Evolutionary conservation across 2,113 vertebrate genomes (phyloP).

Genomic region (Alectura lathami): DNA sequence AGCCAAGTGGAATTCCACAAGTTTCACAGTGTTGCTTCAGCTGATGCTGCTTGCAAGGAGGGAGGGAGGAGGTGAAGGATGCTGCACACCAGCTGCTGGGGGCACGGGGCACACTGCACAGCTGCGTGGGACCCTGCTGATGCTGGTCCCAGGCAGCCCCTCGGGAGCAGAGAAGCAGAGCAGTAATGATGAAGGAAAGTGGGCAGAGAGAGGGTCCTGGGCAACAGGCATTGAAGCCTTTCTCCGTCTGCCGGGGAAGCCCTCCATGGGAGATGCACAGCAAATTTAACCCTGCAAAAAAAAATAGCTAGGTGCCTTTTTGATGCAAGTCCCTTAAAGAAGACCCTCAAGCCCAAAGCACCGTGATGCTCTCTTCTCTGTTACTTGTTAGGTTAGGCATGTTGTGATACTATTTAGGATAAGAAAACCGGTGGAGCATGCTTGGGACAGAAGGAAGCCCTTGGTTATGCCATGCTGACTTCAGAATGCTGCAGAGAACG

Average conservation of each 20-base stretch:
- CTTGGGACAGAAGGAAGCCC: background rate
- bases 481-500: background rate
- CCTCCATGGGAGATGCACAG: background rate
- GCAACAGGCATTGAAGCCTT: background rate
- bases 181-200: background rate
- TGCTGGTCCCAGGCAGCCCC: background rate
- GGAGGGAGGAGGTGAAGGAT: background rate
- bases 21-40: background rate
- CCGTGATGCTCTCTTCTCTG: background rate
- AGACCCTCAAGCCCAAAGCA: background rate
- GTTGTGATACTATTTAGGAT: background rate
- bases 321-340: background rate
- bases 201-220: background rate
- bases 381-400: background rate
- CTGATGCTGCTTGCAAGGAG: background rate
- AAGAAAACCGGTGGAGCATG: background rate
- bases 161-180: background rate
- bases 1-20: background rate
- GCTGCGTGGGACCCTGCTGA: fast-evolving
- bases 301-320: background rate
- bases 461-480: background rate
- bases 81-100: background rate
- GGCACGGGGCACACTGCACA: background rate
- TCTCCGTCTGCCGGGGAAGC: background rate
- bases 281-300: background rate